Evolutionary conservation across 2,888 invertebrate species (phyloP), one percentile per base, ranked within the genome.

Genomic region (Nephrotoma appendiculata): DNA sequence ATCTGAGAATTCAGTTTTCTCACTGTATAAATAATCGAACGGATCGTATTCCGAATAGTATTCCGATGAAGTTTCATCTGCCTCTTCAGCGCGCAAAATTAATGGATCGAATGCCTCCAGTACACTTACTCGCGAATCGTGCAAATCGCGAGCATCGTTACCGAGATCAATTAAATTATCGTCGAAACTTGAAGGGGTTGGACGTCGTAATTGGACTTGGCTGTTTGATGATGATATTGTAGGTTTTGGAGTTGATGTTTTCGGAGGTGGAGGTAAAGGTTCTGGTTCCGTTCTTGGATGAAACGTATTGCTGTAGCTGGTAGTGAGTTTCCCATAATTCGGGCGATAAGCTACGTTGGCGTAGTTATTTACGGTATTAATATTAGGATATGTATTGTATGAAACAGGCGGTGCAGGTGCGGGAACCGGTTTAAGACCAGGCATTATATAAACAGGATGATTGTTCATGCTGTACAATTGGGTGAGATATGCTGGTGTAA

Each of bases 91-190:
- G 89, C 92, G 92, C 85, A 92, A 93, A 89, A 96, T 93, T 90
- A 97, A 93, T 86, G 97, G 97, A 93, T 97, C 97, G 91, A 97
- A 97, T 88, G 96, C 96, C 91, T 97, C 96, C 89, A 97, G 92
- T 89, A 97, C 91, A 87, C 91, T 92, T n/a, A 92, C 91, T 84
- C 91, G 90, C 1, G 91, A 90, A 86, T 92, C 92, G 31, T 31
- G 19, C 7, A 71, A 31, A 71, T 71, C 71, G 9, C 9, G 71
- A 1, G 19, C 71, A 71, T 71, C 71, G 31, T 71, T 19, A 31
- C 71, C 31, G 2, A 71, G 9, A 48, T 87, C 87, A 15, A 87
- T 87, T 42, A 87, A 48, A 87, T 87, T 86, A 48, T 86, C 86
- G 19, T 85, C 85, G n/a, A 19, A 5, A 5, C 94, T 94, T 86